Conservation (phyloP, 1,140 invertebrate genomes). For the Cyclina sinensis region DNA sequence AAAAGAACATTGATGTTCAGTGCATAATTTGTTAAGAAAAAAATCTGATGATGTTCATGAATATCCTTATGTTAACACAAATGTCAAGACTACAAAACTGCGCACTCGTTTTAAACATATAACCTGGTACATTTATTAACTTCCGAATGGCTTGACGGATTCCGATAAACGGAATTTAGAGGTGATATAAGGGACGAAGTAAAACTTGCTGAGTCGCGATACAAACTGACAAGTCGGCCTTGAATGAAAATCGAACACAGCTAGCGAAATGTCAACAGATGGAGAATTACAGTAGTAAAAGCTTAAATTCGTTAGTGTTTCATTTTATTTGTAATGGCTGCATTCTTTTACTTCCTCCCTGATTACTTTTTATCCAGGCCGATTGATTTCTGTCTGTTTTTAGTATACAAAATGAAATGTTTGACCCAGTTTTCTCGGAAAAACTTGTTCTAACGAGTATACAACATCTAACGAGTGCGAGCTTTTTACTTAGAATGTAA, state of each 20-base stretch:
- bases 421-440: neutral
- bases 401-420: neutral
- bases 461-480: too few species aligned
- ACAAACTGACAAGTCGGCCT: neutral
- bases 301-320: neutral
- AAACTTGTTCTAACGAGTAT: too few species aligned
- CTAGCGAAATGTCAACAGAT: conserved; percentile 33
- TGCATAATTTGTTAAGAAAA: too few species aligned
- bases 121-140: too few species aligned
- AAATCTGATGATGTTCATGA: too few species aligned
- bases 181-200: neutral
- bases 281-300: neutral
- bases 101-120: too few species aligned
- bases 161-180: too few species aligned
- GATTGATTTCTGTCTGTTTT: neutral
- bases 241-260: conserved; percentile 35
- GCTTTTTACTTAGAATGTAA: too few species aligned
- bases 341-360: neutral
- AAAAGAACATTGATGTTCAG: too few species aligned
- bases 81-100: too few species aligned
- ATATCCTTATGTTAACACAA: too few species aligned
- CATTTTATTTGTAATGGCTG: neutral
- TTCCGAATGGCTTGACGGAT: too few species aligned
- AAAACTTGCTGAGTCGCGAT: neutral
- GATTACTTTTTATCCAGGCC: neutral